Evolutionary conservation across 2,888 invertebrate species (phyloP).

Genomic region (Marasmarcha lunaedactyla): DNA sequence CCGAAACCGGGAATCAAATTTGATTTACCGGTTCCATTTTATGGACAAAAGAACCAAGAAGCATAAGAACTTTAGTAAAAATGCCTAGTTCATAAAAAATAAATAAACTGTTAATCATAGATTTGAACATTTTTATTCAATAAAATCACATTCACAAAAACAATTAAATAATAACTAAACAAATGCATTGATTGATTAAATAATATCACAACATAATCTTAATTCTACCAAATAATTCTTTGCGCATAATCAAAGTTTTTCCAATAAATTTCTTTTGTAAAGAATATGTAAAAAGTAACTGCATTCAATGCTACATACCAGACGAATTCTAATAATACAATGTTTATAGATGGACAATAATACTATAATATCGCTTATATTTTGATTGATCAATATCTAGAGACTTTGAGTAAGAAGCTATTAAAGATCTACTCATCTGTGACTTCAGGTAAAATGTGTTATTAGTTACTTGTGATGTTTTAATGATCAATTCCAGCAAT

Average conservation of each 20-base stretch:
- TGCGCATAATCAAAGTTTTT: constrained; percentile 77
- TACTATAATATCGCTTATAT: constrained; percentile 38
- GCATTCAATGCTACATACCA: constrained; percentile 77
- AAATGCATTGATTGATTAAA: too few relatives aligned
- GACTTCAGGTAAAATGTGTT: constrained; percentile 34
- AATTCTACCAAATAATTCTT: constrained; percentile 86
- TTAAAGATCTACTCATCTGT: constrained; percentile 26
- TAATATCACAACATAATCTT: too few relatives aligned
- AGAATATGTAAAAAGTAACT: constrained; percentile 80
- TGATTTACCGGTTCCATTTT: too few relatives aligned
- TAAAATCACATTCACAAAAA: too few relatives aligned
- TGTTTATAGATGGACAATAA: constrained; percentile 45
- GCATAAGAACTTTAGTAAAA: too few relatives aligned
- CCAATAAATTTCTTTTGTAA: constrained; percentile 85
- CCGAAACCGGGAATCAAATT: too few relatives aligned
- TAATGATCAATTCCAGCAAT: constrained; percentile 35
- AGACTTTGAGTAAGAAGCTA: constrained; percentile 20
- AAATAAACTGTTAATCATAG: too few relatives aligned
- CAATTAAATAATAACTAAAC: too few relatives aligned
- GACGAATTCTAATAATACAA: constrained; percentile 72
- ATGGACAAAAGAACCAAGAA: too few relatives aligned
- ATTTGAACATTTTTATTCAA: too few relatives aligned
- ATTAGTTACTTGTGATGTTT: constrained; percentile 44
- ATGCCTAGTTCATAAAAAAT: too few relatives aligned
- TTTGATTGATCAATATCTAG: constrained; percentile 38